Base-by-base conservation (phyloP, 2,797 vertebrate species). In the Lithobates pipiens region DNA sequence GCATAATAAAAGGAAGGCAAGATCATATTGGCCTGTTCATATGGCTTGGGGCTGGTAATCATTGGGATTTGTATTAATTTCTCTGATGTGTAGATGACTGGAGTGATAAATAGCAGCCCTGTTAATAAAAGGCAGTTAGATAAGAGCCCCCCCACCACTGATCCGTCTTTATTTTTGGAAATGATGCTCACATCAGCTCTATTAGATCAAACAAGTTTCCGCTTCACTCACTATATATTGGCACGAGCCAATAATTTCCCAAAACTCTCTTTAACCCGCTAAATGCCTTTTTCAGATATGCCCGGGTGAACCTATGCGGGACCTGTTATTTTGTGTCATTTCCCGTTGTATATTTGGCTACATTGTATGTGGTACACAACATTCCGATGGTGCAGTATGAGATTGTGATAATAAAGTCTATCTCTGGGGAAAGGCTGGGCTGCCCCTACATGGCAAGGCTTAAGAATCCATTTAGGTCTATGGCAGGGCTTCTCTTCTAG, bases 31-130 rank as follows among this genome's bases (percentile, higher is more conserved):
- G 50, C 13, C 50, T 18, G 18, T 50, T 32, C 39, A 68, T 32
- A 65, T 69, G 65, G 44, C 77, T 23, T 3, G 0, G 11, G 77
- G 77, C 63, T 65, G 61, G 6, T 80, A 39, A 57, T 80, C 68
- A 25, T 23, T 25, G 9, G 78, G 68, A 61, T 80, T 32, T 6
- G 10, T n/a, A 13, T 50, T 46, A 6, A 54, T 80, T 50, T 57
- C 78, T n/a, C 70, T 72, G 44, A 34, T 57, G 68, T 57, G n/a
- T 13, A 61, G 68, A 72, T 80, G 42, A 29, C 36, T 29, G 15
- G 27, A 16, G 29, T 34, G 78, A 80, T 71, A 57, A 80, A 50
- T 61, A 80, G 34, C 68, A 72, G 29, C 67, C 5, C 21, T 80
- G 25, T 70, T n/a, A 78, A 44, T 27, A 42, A 44, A 67, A 25